Percentiles rank a stretch among this genome's conserved stretches.
These are phyloP conservation scores for Torymus tubicola DNA, from an alignment of 2,888 invertebrate genomes.

Conservation along the genomic window DNA sequence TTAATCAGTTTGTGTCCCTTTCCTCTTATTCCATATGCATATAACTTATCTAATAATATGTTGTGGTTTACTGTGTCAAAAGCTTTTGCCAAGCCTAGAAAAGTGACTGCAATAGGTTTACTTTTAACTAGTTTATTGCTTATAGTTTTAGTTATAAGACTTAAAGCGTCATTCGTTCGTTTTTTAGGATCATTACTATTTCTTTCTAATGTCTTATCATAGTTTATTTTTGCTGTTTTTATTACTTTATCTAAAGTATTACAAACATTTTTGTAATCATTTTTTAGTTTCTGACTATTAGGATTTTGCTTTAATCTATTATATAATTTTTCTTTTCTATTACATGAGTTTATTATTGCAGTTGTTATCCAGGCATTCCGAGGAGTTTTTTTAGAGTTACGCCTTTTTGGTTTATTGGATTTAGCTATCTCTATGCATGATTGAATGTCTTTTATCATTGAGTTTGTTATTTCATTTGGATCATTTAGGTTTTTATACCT, in stretches of 20 bases:
- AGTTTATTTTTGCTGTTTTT: background rate
- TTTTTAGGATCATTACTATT: constrained; percentile 9
- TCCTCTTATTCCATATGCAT: background rate
- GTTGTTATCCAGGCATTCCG: background rate
- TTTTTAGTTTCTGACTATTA: background rate
- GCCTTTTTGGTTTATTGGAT: too few relatives aligned
- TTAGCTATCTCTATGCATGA: too few relatives aligned
- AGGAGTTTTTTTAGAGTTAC: too few relatives aligned
- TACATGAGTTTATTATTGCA: background rate
- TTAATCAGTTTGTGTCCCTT: background rate
- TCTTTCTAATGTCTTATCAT: background rate
- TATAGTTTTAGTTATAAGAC: background rate
- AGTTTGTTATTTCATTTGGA: too few relatives aligned
- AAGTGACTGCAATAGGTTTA: background rate
- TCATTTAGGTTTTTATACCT: too few relatives aligned
- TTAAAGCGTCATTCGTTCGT: background rate
- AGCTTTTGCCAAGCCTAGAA: too few relatives aligned
- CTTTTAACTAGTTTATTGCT: background rate
- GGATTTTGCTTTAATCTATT: background rate
- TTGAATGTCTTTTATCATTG: too few relatives aligned
- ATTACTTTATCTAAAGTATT: background rate
- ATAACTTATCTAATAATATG: background rate
- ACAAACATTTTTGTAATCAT: background rate
- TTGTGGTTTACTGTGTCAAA: too few relatives aligned
- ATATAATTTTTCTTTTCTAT: background rate